These are phyloP conservation scores for Mormyrops boulengeri DNA, from an alignment of 2,797 vertebrate species.

Conservation along the genomic window DNA sequence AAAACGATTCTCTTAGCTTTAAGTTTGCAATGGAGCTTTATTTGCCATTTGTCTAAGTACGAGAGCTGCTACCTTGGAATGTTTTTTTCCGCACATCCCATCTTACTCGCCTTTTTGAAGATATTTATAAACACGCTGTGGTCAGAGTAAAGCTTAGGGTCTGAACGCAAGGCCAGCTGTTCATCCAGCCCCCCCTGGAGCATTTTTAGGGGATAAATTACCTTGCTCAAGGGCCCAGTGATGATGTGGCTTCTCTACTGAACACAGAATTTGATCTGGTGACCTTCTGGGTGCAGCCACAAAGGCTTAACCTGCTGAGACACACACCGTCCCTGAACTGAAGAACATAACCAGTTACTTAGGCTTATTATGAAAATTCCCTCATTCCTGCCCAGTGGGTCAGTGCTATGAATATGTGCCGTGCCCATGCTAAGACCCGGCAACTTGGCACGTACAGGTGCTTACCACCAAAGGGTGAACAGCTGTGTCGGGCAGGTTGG, in stretches of 20 bases:
- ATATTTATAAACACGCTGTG: neutral
- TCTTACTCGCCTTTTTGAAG: neutral
- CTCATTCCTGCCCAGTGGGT: neutral
- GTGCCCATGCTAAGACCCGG: conserved; percentile 26
- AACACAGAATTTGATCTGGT: neutral
- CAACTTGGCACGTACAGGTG: conserved; percentile 28
- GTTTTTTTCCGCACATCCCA: neutral
- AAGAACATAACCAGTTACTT: neutral
- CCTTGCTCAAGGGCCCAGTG: neutral
- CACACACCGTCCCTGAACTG: neutral
- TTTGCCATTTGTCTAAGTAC: neutral
- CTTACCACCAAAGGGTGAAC: conserved; percentile 30
- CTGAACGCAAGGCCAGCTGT: neutral
- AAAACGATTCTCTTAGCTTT: neutral
- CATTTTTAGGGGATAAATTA: neutral
- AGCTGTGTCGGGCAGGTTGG: conserved; percentile 23
- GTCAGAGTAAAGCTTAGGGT: neutral
- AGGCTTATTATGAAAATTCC: neutral
- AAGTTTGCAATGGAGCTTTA: neutral
- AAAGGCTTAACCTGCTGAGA: neutral
- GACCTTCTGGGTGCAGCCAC: neutral
- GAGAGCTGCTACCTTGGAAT: neutral
- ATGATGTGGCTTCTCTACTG: neutral
- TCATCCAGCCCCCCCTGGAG: neutral
- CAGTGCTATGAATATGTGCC: neutral